These are phyloP conservation scores for Mycetomoellerius zeteki DNA, from an alignment of 1,140 invertebrate genomes.

Conservation along the genomic window DNA sequence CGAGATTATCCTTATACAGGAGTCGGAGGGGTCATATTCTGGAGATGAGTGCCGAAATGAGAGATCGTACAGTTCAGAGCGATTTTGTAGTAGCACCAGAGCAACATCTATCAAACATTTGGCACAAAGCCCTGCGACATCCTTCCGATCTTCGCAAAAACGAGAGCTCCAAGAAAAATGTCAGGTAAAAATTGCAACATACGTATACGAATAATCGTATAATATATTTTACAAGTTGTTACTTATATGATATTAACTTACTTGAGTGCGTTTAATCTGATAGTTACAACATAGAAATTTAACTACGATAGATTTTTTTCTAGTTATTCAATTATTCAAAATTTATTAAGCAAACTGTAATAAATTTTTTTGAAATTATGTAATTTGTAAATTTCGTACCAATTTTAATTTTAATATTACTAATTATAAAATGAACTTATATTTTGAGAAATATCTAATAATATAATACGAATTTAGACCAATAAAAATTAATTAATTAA, in stretches of 20 bases:
- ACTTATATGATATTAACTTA: neutral
- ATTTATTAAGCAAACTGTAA: neutral
- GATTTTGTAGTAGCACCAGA: conserved; percentile 82
- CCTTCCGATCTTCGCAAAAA: conserved; percentile 74
- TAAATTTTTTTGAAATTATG: neutral
- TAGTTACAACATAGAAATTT: neutral
- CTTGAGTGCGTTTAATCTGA: neutral
- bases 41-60: conserved; percentile 82
- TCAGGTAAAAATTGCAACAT: conserved; percentile 77
- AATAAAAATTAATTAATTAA: no score
- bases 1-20: conserved; percentile 60
- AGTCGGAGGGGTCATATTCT: conserved; percentile 81
- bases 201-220: neutral
- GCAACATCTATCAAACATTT: conserved; percentile 85
- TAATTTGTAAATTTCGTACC: neutral
- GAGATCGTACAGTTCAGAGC: conserved; percentile 81
- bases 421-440: neutral
- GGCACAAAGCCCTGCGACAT: conserved; percentile 86
- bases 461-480: no score
- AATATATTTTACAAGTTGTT: neutral
- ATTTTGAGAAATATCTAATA: neutral
- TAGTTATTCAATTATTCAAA: neutral
- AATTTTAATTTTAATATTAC: conserved; percentile 18
- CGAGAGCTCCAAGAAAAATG: conserved; percentile 75
- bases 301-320: neutral